Base-by-base conservation (phyloP, 2,113 vertebrate genomes). In the Rhinichthys klamathensis region DNA sequence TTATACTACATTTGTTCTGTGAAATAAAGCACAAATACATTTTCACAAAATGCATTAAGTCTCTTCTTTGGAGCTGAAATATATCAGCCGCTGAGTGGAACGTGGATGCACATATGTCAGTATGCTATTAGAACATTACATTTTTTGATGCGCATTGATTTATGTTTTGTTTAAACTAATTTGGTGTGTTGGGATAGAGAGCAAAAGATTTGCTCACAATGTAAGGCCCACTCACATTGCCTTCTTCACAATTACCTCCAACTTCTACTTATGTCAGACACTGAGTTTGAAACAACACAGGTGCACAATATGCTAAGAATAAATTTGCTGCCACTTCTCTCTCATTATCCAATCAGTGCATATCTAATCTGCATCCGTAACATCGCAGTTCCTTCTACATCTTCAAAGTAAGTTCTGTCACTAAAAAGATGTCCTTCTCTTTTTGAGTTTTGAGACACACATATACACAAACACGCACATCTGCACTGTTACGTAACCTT, bases 351-450 rank as follows among this genome's bases (percentile, higher is more conserved):
- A n/a, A 75, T 61, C n/a, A 35, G 44, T 75, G 65, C 83, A 56
- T 30, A 18, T 78, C 85, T 90, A 63, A 9, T 84, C 72, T 89
- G 84, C 69, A n/a, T 70, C 61, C 21, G 6, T 69, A 67, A 78
- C 86, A 92, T 91, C 87, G 72, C 80, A n/a, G 35, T 77, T 82
- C 86, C 85, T 92, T 30, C 30, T 30, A 30, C 90, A 91, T 92
- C 92, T 93, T 92, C 90, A 92, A 92, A 92, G 91, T 89, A 89
- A 92, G 80, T 84, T 85, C 86, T 88, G 87, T 90, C 81, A 87
- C 85, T 92, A 74, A 32, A 89, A 76, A 76, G 85, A 81, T 49
- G 88, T 90, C 87, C 86, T 89, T 8, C 1, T 87, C 25, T 38
- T 27, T 49, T 51, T 58, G 58, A 67, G 54, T 49, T 76, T 65